A percentile compares a stretch with the other conserved stretches of the same genome.
phyloP scores from a whole-genome alignment of 1,140 invertebrate genomes.

The Uloborus diversus region DNA sequence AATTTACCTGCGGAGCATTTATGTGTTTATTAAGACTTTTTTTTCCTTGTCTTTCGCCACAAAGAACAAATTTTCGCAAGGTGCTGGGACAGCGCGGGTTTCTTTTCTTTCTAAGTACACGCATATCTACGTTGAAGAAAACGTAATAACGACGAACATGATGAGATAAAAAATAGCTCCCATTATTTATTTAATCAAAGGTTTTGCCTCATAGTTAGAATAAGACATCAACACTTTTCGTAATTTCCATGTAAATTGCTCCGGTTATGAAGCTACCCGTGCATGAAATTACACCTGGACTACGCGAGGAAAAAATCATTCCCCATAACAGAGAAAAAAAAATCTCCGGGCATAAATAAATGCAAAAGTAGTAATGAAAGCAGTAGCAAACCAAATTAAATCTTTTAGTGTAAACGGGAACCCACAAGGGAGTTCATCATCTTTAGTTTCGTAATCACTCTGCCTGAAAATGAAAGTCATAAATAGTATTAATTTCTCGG shows the following conservation, averaged over 20 bases:
- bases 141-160: slow-evolving; percentile 24
- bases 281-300: slow-evolving; percentile 52
- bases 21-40: slow-evolving; percentile 45
- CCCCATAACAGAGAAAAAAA: slow-evolving; percentile 15
- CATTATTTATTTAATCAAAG: slow-evolving; percentile 56
- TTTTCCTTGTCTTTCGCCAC: slow-evolving; percentile 19
- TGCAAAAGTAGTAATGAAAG: slow-evolving; percentile 47
- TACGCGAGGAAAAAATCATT: slow-evolving; percentile 1
- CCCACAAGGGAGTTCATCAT: slow-evolving; percentile 7
- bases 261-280: slow-evolving; percentile 41
- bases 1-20: slow-evolving; percentile 34
- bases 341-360: slow-evolving; percentile 41
- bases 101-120: background rate
- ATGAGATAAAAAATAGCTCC: background rate
- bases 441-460: slow-evolving; percentile 38
- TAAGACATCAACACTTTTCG: slow-evolving; percentile 50
- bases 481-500: slow-evolving; percentile 53
- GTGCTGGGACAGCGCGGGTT: background rate
- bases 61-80: slow-evolving; percentile 40
- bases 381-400: slow-evolving; percentile 51
- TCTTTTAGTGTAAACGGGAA: slow-evolving; percentile 37
- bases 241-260: slow-evolving; percentile 57
- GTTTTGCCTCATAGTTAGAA: slow-evolving; percentile 21
- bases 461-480: slow-evolving; percentile 40
- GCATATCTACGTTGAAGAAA: slow-evolving; percentile 30